Conservation (phyloP, 2,113 vertebrate species). For the Callopanchax toddi region DNA sequence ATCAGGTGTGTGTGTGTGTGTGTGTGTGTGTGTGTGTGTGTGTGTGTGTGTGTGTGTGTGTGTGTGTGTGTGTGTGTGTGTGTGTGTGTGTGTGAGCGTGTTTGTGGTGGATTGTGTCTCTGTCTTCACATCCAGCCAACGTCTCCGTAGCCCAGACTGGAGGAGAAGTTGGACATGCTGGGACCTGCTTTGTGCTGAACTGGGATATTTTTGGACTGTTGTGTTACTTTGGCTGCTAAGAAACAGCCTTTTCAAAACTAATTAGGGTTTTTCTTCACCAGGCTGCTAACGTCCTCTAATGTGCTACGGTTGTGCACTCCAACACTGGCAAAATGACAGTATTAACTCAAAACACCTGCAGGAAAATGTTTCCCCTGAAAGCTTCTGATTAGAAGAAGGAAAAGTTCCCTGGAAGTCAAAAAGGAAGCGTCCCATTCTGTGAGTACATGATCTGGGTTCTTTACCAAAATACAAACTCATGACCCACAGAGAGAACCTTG, state of each 20-base stretch:
- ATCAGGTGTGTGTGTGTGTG: slow-evolving; percentile 47
- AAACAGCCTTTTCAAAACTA: slow-evolving; percentile 44
- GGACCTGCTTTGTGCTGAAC: slow-evolving; percentile 47
- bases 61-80: slow-evolving; percentile 39
- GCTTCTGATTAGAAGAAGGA: slow-evolving; percentile 10
- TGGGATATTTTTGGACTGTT: slow-evolving; percentile 61
- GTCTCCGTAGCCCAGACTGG: slow-evolving; percentile 24
- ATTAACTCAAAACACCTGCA: slow-evolving; percentile 16
- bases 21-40: no score
- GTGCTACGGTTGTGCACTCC: background rate
- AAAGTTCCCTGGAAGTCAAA: background rate
- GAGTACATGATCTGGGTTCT: slow-evolving; percentile 21
- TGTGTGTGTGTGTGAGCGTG: slow-evolving; percentile 2
- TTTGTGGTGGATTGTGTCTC: slow-evolving; percentile 11
- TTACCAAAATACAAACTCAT: slow-evolving; percentile 55
- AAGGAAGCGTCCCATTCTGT: slow-evolving; percentile 5
- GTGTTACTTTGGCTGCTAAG: slow-evolving; percentile 31
- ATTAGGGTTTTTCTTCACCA: slow-evolving; percentile 11
- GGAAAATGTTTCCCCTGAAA: slow-evolving; percentile 11
- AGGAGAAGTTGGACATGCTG: slow-evolving; percentile 51
- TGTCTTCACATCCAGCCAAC: slow-evolving; percentile 26
- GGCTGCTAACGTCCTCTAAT: no score
- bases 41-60: slow-evolving; percentile 26
- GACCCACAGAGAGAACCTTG: slow-evolving; percentile 49
- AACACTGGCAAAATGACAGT: slow-evolving; percentile 5